Evolutionary conservation across 1,140 invertebrate genomes (phyloP), one percentile per base, ranked within the genome.

Genomic region (Scaptomyza graminum): DNA sequence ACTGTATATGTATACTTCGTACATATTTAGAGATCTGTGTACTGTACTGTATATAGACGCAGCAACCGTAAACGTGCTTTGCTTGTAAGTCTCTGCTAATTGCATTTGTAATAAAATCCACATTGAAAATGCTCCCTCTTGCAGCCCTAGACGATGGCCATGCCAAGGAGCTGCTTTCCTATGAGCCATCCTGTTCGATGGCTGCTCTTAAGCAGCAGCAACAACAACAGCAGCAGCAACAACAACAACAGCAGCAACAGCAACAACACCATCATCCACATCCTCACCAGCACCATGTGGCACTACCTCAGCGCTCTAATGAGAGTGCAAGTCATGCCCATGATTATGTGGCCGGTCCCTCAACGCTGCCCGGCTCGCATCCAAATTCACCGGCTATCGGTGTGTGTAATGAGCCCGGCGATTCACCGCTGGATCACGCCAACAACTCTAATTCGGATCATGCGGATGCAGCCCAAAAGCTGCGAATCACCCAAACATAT

Each of bases 41-140:
- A n/a, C n/a, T n/a, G n/a, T n/a, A n/a, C n/a, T n/a, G n/a, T 76
- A 76, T 82, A 77, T 87, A 84, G 78, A 78, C 74, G 82, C 74
- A 71, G 81, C 75, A 77, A 59, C 71, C 74, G 74, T 69, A 57
- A 66, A 74, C 70, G 76, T 89, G 74, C 74, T 74, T 89, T 90
- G 85, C 87, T 90, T 90, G 87, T 90, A 90, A 90, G 87, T 90
- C 79, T 82, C 68, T 71, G 66, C 73, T 51, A 72, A 77, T 79
- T 90, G 68, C 80, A 68, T 74, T 74, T 82, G 75, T 90, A 90
- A 90, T 90, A 90, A 90, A 85, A 81, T 71, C 64, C 76, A 74
- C 74, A 85, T 76, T 90, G 79, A 90, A 90, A 76, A 85, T 90
- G 85, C 81, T 90, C 50, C 74, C 76, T 78, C 51, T 90, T 90